Base-by-base conservation (phyloP, 2,113 vertebrate species). In the Cyphomyrus discorhynchus region DNA sequence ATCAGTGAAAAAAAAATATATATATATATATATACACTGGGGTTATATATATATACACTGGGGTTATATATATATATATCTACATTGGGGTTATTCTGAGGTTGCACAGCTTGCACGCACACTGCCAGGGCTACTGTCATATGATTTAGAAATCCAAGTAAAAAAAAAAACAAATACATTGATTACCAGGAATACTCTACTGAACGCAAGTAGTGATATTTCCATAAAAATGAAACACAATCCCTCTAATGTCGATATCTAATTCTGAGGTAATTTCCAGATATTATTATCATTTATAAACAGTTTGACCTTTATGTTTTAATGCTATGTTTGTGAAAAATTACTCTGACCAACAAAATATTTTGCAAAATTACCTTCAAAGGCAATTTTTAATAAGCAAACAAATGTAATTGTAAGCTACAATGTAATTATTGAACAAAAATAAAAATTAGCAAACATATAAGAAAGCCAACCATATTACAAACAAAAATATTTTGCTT, bases 401-500 rank as follows among this genome's bases (percentile, higher is more conserved):
- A 15, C 35, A 82, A 80, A 39, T 45, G 39, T 42, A 42, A 42
- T 42, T 42, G 39, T 42, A 42, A 42, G 39, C 39, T 42, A 42
- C 39, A 42, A 42, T 35, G 17, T 15, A 58, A 58, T 58, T 62
- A 45, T 27, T 52, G 31, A 66, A 35, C 5, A 35, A 21, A 80
- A 50, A 50, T 31, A 1, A 11, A 39, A 77, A 88, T 10, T 19
- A 4, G 17, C 11, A 52, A 80, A 82, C 45, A 80, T 80, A 86
- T 87, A 86, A n/a, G 52, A 27, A 24, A 86, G 1, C 13, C 17
- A 84, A 47, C 10, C 5, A 31, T 53, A 87, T 8, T 15, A 39
- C 85, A 62, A 89, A 46, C 2, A 53, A 56, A 49, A 62, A 47
- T 56, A 31, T 47, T 46, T 56, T 62, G 53, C 95, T 94, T 89